Evolutionary conservation across 2,113 vertebrate species (phyloP), one percentile per base, ranked within the genome.

Genomic region (Channa argus): DNA sequence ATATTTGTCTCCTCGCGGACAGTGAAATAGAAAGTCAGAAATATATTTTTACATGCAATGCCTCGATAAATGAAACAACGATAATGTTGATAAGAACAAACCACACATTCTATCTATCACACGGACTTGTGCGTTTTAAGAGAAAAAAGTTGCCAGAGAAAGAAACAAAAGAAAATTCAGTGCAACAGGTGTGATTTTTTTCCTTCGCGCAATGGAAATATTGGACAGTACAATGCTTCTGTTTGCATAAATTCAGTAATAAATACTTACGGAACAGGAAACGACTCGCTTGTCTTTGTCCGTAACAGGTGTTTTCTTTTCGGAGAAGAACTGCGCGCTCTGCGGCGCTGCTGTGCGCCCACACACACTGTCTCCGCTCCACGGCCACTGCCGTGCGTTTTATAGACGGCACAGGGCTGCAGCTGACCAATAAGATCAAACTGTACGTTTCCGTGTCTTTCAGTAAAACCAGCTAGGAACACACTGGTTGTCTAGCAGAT

Each of bases 351-450:
- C 80, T 76, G 71, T 83, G 87, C 78, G 71, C 79, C 50, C 71
- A 80, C 83, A 74, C 6, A 62, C 77, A 1, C 47, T 24, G 24
- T 90, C 80, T 89, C 81, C 1, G 70, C 71, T 66, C 74, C 79
- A 15, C 15, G 76, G 71, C 71, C 4, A 39, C 52, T 10, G 77
- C 39, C 37, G 34, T 14, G 75, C 51, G 66, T 43, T 93, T 90
- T 93, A 90, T 91, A 87, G 13, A 8, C 75, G 34, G 53, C 74
- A 12, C 77, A 33, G 43, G 63, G 73, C 77, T 55, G 74, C 65
- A 33, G 69, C 87, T 74, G 88, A 84, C 92, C 92, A 93, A 93
- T 91, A 34, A 87, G 86, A 89, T 86, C 74, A 65, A 75, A 65
- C 78, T 49, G 36, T 54, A 72, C 7, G 15, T 43, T 6, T 60